Conservation (phyloP, 1,140 invertebrate genomes). For the Leguminivora glycinivorella region DNA sequence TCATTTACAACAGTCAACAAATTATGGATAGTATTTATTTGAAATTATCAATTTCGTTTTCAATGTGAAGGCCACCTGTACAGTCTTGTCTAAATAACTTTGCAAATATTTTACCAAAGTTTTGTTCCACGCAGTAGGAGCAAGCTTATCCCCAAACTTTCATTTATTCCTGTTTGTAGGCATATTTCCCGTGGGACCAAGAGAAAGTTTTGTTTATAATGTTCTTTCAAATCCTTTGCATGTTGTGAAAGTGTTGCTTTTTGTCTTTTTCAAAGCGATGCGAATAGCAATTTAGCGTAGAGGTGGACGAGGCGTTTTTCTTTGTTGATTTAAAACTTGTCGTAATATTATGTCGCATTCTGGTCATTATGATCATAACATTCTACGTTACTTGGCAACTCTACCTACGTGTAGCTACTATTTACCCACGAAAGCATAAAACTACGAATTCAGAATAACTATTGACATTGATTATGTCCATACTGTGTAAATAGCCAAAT, state of each 20-base stretch:
- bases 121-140: conserved; percentile 7
- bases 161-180: not conserved
- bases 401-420: no score
- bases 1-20: not conserved
- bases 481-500: not conserved
- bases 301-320: not conserved
- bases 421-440: no score
- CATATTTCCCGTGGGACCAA: conserved; percentile 1
- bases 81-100: not conserved
- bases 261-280: not conserved
- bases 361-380: no score
- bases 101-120: conserved; percentile 18
- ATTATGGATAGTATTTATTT: not conserved
- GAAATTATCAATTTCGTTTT: conserved; percentile 10
- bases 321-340: not conserved
- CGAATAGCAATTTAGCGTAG: not conserved
- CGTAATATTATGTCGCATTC: no score
- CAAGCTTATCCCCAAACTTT: not conserved
- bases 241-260: conserved; percentile 17
- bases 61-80: conserved; percentile 13
- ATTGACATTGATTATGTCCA: no score
- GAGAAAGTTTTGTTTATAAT: conserved; percentile 24
- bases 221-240: not conserved
- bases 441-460: no score
- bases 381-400: no score